Conservation (phyloP, 2,797 vertebrate genomes). For the Catostomus latipinnis region DNA sequence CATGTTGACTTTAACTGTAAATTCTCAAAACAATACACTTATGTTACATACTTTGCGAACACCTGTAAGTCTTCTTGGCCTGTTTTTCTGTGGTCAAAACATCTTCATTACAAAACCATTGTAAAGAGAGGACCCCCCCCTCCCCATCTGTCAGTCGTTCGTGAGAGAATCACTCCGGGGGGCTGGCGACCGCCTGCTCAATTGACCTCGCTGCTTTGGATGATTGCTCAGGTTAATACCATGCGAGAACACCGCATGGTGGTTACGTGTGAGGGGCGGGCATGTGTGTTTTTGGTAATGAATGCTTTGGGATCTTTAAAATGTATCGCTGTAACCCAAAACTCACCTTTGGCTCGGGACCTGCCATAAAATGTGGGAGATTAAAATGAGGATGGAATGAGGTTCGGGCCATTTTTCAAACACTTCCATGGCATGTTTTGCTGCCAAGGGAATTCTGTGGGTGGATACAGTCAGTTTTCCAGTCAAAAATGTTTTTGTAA, state of each 20-base stretch:
- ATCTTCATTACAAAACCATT: neutral
- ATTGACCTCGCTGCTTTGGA: conserved; percentile 34
- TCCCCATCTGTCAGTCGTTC: conserved; percentile 14
- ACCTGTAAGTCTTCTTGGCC: too few relatives aligned
- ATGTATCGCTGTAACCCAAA: neutral
- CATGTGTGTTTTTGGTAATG: conserved; percentile 17
- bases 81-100: conserved; percentile 8
- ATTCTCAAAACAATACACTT: too few relatives aligned
- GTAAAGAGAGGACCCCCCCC: conserved; percentile 1
- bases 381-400: neutral
- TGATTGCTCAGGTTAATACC: conserved; percentile 61
- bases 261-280: neutral
- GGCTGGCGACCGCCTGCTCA: neutral
- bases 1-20: too few relatives aligned
- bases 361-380: neutral
- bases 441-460: neutral
- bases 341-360: conserved; percentile 5
- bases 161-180: neutral
- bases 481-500: neutral
- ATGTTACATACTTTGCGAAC: too few relatives aligned
- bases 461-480: neutral
- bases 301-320: neutral
- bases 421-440: neutral
- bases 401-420: neutral
- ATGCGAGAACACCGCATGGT: conserved; percentile 26